Evolutionary conservation across 2,113 vertebrate species (phyloP).

Genomic region (Falco punctatus): DNA sequence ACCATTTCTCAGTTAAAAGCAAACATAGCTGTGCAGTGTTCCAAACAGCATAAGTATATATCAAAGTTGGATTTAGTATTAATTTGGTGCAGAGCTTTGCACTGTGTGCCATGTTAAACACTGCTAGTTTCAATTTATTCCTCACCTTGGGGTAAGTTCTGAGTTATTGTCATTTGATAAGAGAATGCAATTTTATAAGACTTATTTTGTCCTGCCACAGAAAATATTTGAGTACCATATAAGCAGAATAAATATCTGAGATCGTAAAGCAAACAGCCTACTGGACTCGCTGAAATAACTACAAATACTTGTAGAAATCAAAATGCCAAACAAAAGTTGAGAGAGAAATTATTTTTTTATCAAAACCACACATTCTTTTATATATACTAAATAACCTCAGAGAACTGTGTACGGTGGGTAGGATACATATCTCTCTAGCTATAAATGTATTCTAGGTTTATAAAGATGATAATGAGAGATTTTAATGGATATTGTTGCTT

Average conservation of each 20-base stretch:
- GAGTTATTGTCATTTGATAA: conserved; percentile 56
- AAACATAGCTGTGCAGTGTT: not conserved
- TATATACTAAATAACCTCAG: not conserved
- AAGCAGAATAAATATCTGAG: conserved; percentile 26
- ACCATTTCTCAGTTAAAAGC: conserved; percentile 1
- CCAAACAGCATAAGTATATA: not conserved
- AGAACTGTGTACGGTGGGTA: not conserved
- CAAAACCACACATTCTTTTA: not conserved
- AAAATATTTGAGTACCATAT: conserved; percentile 36
- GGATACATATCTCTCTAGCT: not conserved
- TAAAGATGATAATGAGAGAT: not conserved
- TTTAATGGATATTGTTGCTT: not conserved
- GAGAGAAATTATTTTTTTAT: not conserved
- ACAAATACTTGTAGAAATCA: not conserved
- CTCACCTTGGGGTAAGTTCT: conserved; percentile 2
- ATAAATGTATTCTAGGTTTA: not conserved
- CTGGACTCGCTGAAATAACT: not conserved
- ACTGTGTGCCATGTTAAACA: not conserved
- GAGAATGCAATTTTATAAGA: conserved; percentile 6
- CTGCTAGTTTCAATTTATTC: conserved; percentile 28
- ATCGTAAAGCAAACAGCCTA: not conserved
- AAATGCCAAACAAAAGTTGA: not conserved
- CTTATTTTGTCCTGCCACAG: conserved; percentile 22
- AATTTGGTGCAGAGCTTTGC: not conserved
- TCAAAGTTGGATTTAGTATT: conserved; percentile 5